A percentile compares a stretch with the other conserved stretches of the same genome.
These are phyloP conservation scores for Pogonomyrmex barbatus DNA, from an alignment of 1,140 invertebrate species.

Conservation along the genomic window DNA sequence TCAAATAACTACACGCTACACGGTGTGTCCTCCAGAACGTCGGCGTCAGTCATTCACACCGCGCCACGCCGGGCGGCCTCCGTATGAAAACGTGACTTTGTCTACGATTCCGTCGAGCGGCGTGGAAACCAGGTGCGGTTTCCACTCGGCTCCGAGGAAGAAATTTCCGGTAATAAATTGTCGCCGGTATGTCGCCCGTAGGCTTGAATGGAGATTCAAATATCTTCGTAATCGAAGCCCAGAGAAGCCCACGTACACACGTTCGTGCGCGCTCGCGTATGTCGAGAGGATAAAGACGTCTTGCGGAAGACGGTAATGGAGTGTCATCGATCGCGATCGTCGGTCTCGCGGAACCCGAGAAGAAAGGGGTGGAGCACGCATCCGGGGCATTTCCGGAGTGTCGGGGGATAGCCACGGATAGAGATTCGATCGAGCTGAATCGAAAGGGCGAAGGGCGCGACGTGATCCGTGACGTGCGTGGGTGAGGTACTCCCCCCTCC, in stretches of 20 bases:
- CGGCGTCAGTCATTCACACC: conserved; percentile 40
- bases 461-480: neutral
- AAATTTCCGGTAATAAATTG: conserved; percentile 77
- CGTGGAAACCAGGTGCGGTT: conserved; percentile 51
- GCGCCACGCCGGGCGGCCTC: neutral
- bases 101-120: conserved; percentile 44
- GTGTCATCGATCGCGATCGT: neutral
- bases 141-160: conserved; percentile 62
- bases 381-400: neutral
- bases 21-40: conserved; percentile 34
- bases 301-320: neutral
- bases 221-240: conserved; percentile 69
- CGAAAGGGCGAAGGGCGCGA: neutral
- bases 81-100: conserved; percentile 51
- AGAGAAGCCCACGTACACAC: conserved; percentile 63
- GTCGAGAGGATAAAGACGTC: neutral
- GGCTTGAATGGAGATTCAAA: conserved; percentile 72
- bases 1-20: conserved; percentile 6
- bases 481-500: neutral
- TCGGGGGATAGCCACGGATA: neutral
- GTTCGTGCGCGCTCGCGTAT: neutral
- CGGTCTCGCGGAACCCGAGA: neutral
- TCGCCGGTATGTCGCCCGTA: conserved; percentile 66
- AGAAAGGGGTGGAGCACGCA: neutral
- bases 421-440: neutral